Percentiles rank a stretch among this genome's conserved stretches.
Conservation (phyloP, 2,797 vertebrate genomes). For the Acanthurus tractus region DNA sequence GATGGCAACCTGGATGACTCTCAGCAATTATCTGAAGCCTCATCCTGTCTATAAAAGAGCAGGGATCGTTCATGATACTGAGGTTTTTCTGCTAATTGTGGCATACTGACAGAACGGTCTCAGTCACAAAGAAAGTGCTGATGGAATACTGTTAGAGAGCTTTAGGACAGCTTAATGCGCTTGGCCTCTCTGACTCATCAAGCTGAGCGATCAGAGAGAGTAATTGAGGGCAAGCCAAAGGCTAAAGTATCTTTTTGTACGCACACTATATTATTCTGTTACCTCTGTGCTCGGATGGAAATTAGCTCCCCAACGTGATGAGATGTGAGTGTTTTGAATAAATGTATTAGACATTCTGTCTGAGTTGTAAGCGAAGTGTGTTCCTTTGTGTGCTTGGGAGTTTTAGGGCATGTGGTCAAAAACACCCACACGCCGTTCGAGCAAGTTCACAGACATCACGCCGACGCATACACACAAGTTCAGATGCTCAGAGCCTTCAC, state of each 20-base stretch:
- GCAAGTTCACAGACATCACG: constrained; percentile 3
- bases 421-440: constrained; percentile 16
- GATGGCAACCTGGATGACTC: constrained; percentile 55
- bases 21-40: constrained; percentile 35
- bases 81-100: constrained; percentile 53
- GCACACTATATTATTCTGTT: constrained; percentile 59
- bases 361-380: neutral
- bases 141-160: constrained; percentile 59
- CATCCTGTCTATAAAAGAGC: constrained; percentile 31
- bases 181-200: constrained; percentile 74
- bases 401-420: constrained; percentile 19
- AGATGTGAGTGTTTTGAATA: constrained; percentile 46
- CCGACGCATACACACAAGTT: neutral
- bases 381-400: neutral
- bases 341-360: constrained; percentile 28
- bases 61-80: constrained; percentile 35
- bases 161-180: constrained; percentile 70
- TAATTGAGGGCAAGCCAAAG: constrained; percentile 77
- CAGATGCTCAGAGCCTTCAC: constrained; percentile 3
- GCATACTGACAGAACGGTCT: constrained; percentile 31
- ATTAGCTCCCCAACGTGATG: constrained; percentile 49
- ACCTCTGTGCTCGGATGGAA: constrained; percentile 57
- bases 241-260: constrained; percentile 74
- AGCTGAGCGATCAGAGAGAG: constrained; percentile 64
- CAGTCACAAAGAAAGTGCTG: constrained; percentile 53